These are phyloP conservation scores for Tridacna gigas DNA, from an alignment of 2,888 invertebrate species.

Conservation along the genomic window DNA sequence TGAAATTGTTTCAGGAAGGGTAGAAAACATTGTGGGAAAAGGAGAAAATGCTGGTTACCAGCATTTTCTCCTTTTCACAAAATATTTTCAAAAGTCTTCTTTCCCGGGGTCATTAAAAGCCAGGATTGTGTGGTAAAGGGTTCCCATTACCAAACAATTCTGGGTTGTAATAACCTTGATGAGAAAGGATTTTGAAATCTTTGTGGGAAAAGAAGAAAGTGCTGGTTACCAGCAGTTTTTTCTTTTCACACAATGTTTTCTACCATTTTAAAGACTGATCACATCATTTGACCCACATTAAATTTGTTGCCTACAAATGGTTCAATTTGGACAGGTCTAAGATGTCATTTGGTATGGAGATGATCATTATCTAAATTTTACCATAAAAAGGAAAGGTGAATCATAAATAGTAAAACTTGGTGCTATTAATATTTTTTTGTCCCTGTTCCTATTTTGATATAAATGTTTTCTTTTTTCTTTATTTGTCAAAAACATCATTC, in stretches of 20 bases:
- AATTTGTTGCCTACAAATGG: too few relatives aligned
- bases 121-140: neutral
- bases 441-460: too few relatives aligned
- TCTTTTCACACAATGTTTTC: neutral
- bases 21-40: neutral
- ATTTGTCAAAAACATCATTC: too few relatives aligned
- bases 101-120: neutral
- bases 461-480: too few relatives aligned
- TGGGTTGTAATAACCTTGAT: neutral
- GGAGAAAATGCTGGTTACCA: neutral
- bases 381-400: too few relatives aligned
- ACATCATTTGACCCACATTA: too few relatives aligned
- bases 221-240: neutral
- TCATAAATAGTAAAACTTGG: too few relatives aligned
- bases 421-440: too few relatives aligned
- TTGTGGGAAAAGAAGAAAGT: neutral
- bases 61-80: neutral
- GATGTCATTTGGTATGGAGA: too few relatives aligned
- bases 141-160: neutral
- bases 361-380: too few relatives aligned
- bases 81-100: neutral
- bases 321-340: too few relatives aligned
- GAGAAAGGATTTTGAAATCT: neutral
- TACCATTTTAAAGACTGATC: neutral
- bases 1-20: neutral